Percentiles rank a stretch among this genome's conserved stretches.
Conservation (phyloP, 2,113 vertebrate species). For the Turnix velox region DNA sequence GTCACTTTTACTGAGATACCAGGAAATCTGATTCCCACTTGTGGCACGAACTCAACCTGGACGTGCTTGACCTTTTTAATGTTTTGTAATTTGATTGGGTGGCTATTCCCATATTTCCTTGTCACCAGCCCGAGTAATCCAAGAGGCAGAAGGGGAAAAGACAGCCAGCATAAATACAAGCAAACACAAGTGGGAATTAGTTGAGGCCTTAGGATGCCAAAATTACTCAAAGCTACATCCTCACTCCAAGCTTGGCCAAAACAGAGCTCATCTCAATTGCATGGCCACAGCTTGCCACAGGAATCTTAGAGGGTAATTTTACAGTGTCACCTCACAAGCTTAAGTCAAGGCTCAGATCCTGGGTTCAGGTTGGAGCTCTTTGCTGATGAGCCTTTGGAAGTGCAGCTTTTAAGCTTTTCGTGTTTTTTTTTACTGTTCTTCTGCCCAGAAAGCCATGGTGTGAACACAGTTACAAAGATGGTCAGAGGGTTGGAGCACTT, state of each 20-base stretch:
- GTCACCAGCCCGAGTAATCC: constrained; percentile 53
- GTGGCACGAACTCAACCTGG: constrained; percentile 5
- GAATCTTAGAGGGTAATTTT: neutral
- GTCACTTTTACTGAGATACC: constrained; percentile 29
- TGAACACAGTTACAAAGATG: neutral
- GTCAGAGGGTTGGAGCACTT: too few species aligned
- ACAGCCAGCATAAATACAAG: constrained; percentile 38
- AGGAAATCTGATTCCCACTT: constrained; percentile 49
- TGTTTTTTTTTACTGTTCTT: neutral
- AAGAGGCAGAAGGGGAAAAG: constrained; percentile 54
- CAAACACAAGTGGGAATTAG: constrained; percentile 31
- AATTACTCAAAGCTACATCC: neutral
- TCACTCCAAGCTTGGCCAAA: fast-evolving
- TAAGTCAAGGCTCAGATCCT: neutral
- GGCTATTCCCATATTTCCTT: constrained; percentile 59
- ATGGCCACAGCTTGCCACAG: neutral
- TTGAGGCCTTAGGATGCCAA: neutral
- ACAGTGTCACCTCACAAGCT: neutral
- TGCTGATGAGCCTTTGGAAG: neutral
- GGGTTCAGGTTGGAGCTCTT: neutral
- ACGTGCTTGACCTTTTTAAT: constrained; percentile 51
- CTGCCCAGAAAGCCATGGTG: neutral
- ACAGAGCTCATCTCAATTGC: neutral
- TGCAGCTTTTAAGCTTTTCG: neutral
- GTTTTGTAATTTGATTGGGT: constrained; percentile 65